Evolutionary conservation across 2,113 vertebrate species (phyloP).

Genomic region (Martes martes): DNA sequence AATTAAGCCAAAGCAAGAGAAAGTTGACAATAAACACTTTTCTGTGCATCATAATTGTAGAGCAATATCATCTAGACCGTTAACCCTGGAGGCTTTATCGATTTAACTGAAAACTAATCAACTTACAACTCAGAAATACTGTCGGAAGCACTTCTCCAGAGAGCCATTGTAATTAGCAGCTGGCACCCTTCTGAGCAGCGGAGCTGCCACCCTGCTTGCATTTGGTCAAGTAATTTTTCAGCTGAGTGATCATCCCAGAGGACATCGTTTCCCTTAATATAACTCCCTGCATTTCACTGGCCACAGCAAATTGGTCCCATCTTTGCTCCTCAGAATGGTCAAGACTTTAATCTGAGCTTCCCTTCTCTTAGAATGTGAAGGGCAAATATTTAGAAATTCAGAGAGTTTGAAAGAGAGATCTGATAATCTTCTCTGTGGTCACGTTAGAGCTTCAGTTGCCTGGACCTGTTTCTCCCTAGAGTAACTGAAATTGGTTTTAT

Average conservation of each 20-base stretch:
- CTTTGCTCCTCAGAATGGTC: background rate
- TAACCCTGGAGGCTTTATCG: constrained; percentile 38
- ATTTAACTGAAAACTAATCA: constrained; percentile 59
- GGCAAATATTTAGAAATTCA: background rate
- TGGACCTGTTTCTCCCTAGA: background rate
- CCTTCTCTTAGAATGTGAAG: background rate
- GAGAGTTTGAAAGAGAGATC: background rate
- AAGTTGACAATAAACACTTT: constrained; percentile 56
- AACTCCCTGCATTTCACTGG: background rate
- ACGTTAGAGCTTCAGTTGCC: background rate
- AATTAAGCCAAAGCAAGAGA: constrained; percentile 55
- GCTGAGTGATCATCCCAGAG: constrained; percentile 10
- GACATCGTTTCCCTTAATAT: background rate
- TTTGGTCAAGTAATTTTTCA: constrained; percentile 55
- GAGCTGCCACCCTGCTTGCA: background rate
- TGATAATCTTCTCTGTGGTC: background rate
- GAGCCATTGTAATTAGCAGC: constrained; percentile 20
- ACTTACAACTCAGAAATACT: constrained; percentile 36
- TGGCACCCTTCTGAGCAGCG: background rate
- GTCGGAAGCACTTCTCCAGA: constrained; percentile 37
- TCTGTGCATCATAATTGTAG: constrained; percentile 28
- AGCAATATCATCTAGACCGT: constrained; percentile 37
- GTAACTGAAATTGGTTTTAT: background rate
- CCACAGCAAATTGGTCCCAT: constrained; percentile 24
- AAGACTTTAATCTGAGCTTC: background rate